phyloP scores from a whole-genome alignment of 1,140 invertebrate genomes.

The Reticulitermes speratus region DNA sequence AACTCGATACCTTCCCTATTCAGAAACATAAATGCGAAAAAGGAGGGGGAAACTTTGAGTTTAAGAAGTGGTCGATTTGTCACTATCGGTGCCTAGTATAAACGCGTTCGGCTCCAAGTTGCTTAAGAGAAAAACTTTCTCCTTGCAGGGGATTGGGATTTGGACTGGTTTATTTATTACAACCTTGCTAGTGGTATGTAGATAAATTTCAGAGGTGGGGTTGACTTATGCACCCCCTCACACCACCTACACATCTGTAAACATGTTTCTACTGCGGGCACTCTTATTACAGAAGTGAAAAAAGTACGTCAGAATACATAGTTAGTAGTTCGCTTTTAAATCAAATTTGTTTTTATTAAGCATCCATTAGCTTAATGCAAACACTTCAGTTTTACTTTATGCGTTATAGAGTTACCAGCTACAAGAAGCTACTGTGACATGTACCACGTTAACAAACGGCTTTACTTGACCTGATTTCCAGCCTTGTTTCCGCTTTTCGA shows the following conservation, averaged over 20 bases:
- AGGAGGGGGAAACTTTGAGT: not conserved
- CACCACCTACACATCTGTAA: not conserved
- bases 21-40: not conserved
- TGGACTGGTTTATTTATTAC: conserved; percentile 9
- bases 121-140: not conserved
- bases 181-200: not conserved
- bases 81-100: not conserved
- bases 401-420: not conserved
- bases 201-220: not conserved
- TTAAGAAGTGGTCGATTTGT: not conserved
- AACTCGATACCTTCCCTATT: not conserved
- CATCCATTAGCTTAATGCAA: conserved; percentile 8
- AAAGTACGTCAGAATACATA: not conserved
- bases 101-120: not conserved
- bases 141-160: not conserved
- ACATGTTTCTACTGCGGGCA: not conserved
- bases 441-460: too few relatives aligned
- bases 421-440: not conserved
- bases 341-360: not conserved
- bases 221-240: not conserved
- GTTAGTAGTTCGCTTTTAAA: not conserved
- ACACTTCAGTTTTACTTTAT: not conserved
- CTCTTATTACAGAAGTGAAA: not conserved
- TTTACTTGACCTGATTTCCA: too few relatives aligned
- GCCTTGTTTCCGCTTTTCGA: too few relatives aligned